phyloP scores from a whole-genome alignment of 2,113 vertebrate species.

The Penelope pileata region DNA sequence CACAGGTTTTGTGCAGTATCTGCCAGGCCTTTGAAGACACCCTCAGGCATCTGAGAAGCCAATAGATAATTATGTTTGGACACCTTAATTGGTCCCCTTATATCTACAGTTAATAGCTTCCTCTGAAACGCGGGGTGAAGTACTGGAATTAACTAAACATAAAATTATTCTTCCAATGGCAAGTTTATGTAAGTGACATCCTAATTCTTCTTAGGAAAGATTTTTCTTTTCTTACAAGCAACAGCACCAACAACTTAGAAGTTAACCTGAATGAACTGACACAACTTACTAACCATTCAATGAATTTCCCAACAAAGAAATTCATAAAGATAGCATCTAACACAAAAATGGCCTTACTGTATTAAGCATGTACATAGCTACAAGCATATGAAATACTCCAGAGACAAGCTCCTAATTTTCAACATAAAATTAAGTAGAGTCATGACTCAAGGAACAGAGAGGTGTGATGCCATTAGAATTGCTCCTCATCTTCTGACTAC shows the following conservation, averaged over 20 bases:
- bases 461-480: background rate
- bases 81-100: background rate
- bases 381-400: background rate
- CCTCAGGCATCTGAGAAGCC: background rate
- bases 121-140: background rate
- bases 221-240: background rate
- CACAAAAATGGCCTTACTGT: background rate
- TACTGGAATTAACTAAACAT: background rate
- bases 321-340: background rate
- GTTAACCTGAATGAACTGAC: background rate
- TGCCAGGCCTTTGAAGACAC: background rate
- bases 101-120: background rate
- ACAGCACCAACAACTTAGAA: background rate
- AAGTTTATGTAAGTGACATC: background rate
- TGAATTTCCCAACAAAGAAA: background rate
- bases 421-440: background rate
- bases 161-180: background rate
- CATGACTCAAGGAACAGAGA: background rate
- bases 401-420: background rate
- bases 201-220: background rate
- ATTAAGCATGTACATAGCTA: background rate
- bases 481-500: background rate
- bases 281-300: background rate
- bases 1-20: background rate
- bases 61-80: background rate